phyloP scores from a whole-genome alignment of 2,113 vertebrate species.

The Prochilodus magdalenae region DNA sequence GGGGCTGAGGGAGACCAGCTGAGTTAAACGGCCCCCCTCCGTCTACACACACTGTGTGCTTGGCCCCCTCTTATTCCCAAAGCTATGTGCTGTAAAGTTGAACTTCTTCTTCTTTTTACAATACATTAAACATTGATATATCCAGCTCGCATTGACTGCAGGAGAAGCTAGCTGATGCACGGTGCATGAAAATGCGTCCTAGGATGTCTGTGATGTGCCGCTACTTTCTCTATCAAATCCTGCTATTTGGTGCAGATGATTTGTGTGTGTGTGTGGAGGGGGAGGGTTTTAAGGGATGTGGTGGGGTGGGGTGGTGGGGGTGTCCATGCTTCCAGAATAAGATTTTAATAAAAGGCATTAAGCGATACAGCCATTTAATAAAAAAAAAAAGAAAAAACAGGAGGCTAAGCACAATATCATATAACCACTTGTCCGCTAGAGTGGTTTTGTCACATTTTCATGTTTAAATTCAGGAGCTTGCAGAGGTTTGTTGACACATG shows the following conservation, averaged over 20 bases:
- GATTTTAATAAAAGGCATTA: slow-evolving; percentile 56
- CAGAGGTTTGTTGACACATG: slow-evolving; percentile 9
- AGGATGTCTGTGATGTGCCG: slow-evolving; percentile 20
- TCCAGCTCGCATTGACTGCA: slow-evolving; percentile 78
- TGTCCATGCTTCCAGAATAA: slow-evolving; percentile 39
- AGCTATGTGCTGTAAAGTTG: slow-evolving; percentile 63
- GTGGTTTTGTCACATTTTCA: slow-evolving; percentile 15
- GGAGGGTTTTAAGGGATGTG: no score
- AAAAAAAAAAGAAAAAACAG: slow-evolving; percentile 22
- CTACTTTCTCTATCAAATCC: slow-evolving; percentile 42
- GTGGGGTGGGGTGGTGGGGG: neutral
- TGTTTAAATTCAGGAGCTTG: slow-evolving; percentile 23
- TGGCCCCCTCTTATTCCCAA: slow-evolving; percentile 36
- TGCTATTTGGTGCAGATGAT: slow-evolving; percentile 33
- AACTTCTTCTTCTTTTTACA: slow-evolving; percentile 80
- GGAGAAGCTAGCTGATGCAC: slow-evolving; percentile 71
- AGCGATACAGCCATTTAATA: slow-evolving; percentile 46
- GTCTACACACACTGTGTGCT: slow-evolving; percentile 70
- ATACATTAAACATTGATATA: slow-evolving; percentile 86
- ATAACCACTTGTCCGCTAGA: slow-evolving; percentile 38
- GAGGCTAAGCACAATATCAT: slow-evolving; percentile 33
- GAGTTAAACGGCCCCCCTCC: slow-evolving; percentile 48
- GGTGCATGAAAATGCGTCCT: slow-evolving; percentile 61
- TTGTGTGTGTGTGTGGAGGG: slow-evolving; percentile 23
- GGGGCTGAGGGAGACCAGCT: slow-evolving; percentile 23